Evolutionary conservation across 1,140 invertebrate genomes (phyloP).

Genomic region (Geopemphigus sp.): DNA sequence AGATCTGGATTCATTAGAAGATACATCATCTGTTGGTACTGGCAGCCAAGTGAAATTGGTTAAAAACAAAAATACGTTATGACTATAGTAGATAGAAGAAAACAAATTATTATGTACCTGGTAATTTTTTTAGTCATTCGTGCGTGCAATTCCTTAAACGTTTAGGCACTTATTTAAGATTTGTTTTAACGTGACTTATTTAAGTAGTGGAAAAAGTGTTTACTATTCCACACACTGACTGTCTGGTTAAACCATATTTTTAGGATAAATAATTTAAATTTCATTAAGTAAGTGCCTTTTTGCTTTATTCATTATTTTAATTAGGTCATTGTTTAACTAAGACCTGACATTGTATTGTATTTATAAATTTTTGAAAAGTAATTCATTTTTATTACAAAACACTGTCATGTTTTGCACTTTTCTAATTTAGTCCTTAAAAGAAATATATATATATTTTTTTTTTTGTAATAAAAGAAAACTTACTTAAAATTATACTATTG

Average conservation of each 20-base stretch:
- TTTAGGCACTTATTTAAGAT: constrained; percentile 7
- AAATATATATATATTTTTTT: neutral
- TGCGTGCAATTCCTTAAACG: constrained; percentile 14
- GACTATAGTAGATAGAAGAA: constrained; percentile 33
- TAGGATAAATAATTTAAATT: constrained; percentile 27
- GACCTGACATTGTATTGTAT: neutral
- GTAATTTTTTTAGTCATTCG: constrained; percentile 19
- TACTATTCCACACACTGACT: constrained; percentile 14
- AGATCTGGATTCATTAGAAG: constrained; percentile 77
- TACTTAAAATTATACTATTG: constrained; percentile 17
- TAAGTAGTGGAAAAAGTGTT: neutral
- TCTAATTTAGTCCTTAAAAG: constrained; percentile 2
- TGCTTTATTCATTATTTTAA: constrained; percentile 38
- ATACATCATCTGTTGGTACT: constrained; percentile 59
- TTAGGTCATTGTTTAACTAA: neutral
- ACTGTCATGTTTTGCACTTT: constrained; percentile 43
- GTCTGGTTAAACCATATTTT: constrained; percentile 5
- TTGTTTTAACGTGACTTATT: constrained; percentile 18
- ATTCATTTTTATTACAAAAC: constrained; percentile 25
- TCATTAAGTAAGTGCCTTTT: constrained; percentile 27
- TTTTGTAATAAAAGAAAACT: constrained; percentile 18
- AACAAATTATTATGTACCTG: constrained; percentile 33
- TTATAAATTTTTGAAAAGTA: neutral
- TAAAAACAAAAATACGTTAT: constrained; percentile 54
- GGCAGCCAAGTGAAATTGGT: constrained; percentile 61